Base-by-base conservation (phyloP, 2,888 invertebrate species). In the Elysia crispata region DNA sequence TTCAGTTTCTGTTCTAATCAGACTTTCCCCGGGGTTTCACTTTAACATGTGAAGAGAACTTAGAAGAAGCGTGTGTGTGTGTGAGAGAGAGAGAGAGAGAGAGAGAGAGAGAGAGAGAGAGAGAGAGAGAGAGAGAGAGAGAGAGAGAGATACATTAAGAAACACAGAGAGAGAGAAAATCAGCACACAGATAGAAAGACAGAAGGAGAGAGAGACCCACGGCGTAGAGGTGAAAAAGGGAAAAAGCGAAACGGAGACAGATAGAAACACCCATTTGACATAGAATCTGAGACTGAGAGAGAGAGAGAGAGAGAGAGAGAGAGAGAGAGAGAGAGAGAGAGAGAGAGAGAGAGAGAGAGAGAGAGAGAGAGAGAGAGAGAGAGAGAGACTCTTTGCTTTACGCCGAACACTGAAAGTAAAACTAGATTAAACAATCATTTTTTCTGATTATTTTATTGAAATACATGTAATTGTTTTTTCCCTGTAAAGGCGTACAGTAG, bases 31-130 rank as follows among this genome's bases (percentile, higher is more conserved):
- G 5, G 11, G 41, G 11, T 41, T 41, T 15, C 23, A 3, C n/a
- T 23, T 18, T 60, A 60, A 54, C 54, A 13, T 15, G 54, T 54
- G 54, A 54, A 15, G 13, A 15, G 20, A 15, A 20, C 20, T 13
- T 54, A 15, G 20, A 41, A 25, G 11, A n/a, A 8, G 28, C 11
- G 66, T 13, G 76, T 11, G 76, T 41, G 41, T 11, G 76, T 1
- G 64, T 33, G 76, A 76, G 66, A 76, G 76, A 76, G 66, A 76
- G 76, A 76, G 66, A 76, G 76, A 64, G 66, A 76, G 76, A 76
- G 66, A 76, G 77, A 77, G n/a, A n/a, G n/a, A n/a, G n/a, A n/a
- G n/a, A n/a, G n/a, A n/a, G n/a, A n/a, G n/a, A n/a, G n/a, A n/a
- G n/a, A n/a, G n/a, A n/a, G n/a, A n/a, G n/a, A n/a, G n/a, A n/a